Evolutionary conservation across 2,888 invertebrate genomes (phyloP).

Genomic region (Rugalucina vietnamica): DNA sequence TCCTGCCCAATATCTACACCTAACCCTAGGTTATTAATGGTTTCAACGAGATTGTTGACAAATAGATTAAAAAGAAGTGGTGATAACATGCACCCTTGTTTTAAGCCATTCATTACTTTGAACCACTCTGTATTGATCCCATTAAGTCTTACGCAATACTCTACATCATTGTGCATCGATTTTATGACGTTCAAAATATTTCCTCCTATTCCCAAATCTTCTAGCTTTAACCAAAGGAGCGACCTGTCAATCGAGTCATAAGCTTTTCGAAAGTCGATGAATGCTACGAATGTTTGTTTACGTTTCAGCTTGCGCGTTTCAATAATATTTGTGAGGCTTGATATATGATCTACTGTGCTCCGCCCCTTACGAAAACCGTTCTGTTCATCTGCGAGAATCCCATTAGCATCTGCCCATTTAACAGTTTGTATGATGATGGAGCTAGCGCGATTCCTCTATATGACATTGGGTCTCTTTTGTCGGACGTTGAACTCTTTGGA

Average conservation of each 20-base stretch:
- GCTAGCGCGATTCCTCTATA: slow-evolving; percentile 46
- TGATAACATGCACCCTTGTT: slow-evolving; percentile 28
- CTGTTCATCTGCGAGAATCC: slow-evolving; percentile 37
- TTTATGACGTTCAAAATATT: slow-evolving; percentile 17
- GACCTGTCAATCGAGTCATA: slow-evolving; percentile 13
- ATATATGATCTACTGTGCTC: slow-evolving; percentile 41
- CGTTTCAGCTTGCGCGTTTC: slow-evolving; percentile 6
- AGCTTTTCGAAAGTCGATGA: slow-evolving; percentile 28
- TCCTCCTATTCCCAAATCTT: slow-evolving; percentile 8
- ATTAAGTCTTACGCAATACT: slow-evolving; percentile 7
- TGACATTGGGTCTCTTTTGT: slow-evolving; percentile 32
- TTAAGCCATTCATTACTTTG: slow-evolving; percentile 12
- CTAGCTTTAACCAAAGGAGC: slow-evolving; percentile 4
- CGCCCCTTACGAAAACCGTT: slow-evolving; percentile 44
- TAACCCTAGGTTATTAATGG: not conserved
- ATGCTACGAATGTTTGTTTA: slow-evolving; percentile 1
- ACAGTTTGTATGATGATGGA: slow-evolving; percentile 43
- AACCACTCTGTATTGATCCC: slow-evolving; percentile 16
- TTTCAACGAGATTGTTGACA: slow-evolving; percentile 20
- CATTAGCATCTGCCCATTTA: slow-evolving; percentile 27
- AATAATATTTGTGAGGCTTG: slow-evolving; percentile 21
- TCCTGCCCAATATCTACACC: not conserved
- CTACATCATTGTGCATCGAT: slow-evolving; percentile 1
- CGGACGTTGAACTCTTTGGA: too few relatives aligned
- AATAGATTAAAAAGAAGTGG: slow-evolving; percentile 21